Evolutionary conservation across 2,797 vertebrate genomes (phyloP).

Genomic region (Coilia nasus): DNA sequence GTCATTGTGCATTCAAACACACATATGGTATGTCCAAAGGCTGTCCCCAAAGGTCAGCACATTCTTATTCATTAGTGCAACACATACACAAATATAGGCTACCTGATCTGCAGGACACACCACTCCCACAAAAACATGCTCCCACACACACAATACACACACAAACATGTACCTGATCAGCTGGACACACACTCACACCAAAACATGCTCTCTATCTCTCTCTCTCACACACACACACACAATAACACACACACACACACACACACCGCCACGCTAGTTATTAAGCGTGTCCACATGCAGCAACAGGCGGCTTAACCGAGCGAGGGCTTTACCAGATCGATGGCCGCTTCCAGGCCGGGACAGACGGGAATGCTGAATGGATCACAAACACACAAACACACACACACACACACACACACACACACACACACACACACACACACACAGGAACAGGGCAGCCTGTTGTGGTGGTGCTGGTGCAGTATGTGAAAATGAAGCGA

Average conservation of each 20-base stretch:
- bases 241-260: too few relatives aligned
- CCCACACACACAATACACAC: background rate
- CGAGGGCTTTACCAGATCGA: too few relatives aligned
- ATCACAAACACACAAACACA: constrained; percentile 23
- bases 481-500: background rate
- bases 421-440: constrained; percentile 1
- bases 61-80: background rate
- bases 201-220: too few relatives aligned
- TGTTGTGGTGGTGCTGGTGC: background rate
- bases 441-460: background rate
- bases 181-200: too few relatives aligned
- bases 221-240: too few relatives aligned
- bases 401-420: constrained; percentile 17
- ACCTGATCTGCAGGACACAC: too few relatives aligned
- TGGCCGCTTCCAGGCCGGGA: too few relatives aligned
- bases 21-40: background rate
- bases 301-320: too few relatives aligned
- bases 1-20: background rate
- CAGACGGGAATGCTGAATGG: background rate
- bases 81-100: background rate
- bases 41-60: background rate
- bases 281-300: too few relatives aligned
- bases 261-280: too few relatives aligned
- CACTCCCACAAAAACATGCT: background rate
- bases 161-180: background rate